These are phyloP conservation scores for Leucosticte australis DNA, from an alignment of 2,113 vertebrate species.

Conservation along the genomic window DNA sequence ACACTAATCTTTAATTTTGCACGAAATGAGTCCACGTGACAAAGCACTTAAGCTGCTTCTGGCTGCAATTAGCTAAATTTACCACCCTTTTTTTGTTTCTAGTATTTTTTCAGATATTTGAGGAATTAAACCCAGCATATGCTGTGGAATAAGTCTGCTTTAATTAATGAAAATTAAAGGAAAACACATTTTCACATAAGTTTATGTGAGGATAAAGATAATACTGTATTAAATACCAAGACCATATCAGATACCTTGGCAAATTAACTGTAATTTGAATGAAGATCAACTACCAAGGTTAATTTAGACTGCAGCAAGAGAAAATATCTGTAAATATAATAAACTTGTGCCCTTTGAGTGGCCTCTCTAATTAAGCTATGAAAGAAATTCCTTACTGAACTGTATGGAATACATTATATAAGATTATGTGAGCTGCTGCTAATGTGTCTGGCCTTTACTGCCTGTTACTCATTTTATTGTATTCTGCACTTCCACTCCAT, in stretches of 20 bases:
- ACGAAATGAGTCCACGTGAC: not conserved
- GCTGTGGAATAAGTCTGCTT: not conserved
- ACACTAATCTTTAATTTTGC: not conserved
- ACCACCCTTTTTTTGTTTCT: not conserved
- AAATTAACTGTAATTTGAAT: not conserved
- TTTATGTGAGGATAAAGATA: not conserved
- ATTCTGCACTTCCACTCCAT: not conserved
- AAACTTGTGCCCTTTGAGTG: not conserved
- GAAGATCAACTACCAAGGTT: not conserved
- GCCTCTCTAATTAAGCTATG: not conserved
- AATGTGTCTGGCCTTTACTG: not conserved
- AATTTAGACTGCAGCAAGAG: not conserved
- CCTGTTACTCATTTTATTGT: not conserved
- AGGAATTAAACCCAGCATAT: not conserved
- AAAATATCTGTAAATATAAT: not conserved
- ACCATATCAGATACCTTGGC: not conserved
- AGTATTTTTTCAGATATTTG: not conserved
- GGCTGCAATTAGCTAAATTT: not conserved
- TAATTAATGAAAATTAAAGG: not conserved
- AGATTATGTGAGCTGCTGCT: not conserved
- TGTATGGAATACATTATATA: not conserved
- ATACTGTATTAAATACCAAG: not conserved
- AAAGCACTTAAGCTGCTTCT: not conserved
- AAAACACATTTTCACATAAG: not conserved
- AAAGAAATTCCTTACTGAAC: not conserved